phyloP scores from a whole-genome alignment of 2,113 vertebrate species.

The Callaeas wilsoni region DNA sequence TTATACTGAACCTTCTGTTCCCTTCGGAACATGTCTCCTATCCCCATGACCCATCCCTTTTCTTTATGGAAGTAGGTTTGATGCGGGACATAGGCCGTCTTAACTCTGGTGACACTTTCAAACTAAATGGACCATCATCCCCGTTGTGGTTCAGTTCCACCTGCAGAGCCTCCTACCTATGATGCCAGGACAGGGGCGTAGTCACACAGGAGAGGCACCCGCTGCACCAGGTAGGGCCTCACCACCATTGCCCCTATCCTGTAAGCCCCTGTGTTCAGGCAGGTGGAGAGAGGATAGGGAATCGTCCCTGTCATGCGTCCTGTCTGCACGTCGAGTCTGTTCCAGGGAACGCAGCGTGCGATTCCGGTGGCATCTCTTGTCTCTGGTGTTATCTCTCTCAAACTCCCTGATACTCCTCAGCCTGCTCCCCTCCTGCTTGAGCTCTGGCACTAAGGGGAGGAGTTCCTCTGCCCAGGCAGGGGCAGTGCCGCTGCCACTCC shows the following conservation, averaged over 20 bases:
- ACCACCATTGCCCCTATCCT: background rate
- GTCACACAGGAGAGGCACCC: background rate
- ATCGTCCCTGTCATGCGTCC: background rate
- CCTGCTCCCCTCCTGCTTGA: background rate
- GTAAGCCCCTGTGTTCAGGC: background rate
- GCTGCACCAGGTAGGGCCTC: background rate
- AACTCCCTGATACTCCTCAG: background rate
- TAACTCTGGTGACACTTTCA: background rate
- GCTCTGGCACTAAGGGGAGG: background rate
- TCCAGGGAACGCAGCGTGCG: background rate
- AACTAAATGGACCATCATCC: background rate
- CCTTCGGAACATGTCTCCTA: background rate
- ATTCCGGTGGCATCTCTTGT: background rate
- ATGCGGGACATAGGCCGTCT: background rate
- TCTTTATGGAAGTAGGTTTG: background rate
- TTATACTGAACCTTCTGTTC: background rate
- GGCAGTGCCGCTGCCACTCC: background rate
- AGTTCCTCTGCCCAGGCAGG: background rate
- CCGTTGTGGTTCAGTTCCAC: background rate
- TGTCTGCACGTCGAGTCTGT: background rate
- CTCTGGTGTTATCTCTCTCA: rapidly evolving
- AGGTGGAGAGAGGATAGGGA: too few species aligned
- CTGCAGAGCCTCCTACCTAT: rapidly evolving
- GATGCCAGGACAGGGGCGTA: rapidly evolving
- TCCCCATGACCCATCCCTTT: background rate